Conservation (phyloP, 2,888 invertebrate species). For the Coelogynopora nodosa region DNA sequence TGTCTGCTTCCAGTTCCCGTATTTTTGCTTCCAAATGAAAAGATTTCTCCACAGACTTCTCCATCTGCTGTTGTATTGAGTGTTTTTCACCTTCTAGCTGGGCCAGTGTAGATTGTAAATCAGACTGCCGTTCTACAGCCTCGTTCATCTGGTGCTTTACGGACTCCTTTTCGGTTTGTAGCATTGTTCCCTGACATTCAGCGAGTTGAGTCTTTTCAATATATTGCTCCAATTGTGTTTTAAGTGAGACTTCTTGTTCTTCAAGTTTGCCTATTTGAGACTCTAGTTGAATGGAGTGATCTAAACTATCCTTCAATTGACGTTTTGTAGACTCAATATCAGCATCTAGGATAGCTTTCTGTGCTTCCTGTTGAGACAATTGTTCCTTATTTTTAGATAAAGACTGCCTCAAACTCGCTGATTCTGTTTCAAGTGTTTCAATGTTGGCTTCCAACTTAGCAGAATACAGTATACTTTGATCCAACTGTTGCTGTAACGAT, state of each 20-base stretch:
- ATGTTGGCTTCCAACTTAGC: neutral
- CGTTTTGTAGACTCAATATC: neutral
- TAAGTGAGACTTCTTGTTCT: neutral
- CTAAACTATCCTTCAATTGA: neutral
- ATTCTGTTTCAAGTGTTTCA: neutral
- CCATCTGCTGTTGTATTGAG: neutral
- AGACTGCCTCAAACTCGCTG: neutral
- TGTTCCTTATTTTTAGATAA: neutral
- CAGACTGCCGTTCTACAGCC: too few relatives aligned
- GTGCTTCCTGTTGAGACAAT: neutral
- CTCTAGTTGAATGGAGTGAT: neutral
- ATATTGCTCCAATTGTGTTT: neutral
- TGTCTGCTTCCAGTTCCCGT: neutral
- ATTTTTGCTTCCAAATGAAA: neutral
- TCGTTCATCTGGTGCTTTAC: too few relatives aligned
- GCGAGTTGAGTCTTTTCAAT: too few relatives aligned
- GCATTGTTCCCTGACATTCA: too few relatives aligned
- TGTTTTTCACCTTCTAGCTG: neutral
- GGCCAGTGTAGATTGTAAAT: too few relatives aligned
- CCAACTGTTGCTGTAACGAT: neutral
- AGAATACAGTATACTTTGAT: neutral
- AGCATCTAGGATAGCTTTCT: neutral
- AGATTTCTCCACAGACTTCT: neutral
- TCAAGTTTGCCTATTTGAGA: neutral
- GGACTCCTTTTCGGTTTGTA: too few relatives aligned